Evolutionary conservation across 2,113 vertebrate genomes (phyloP).

Genomic region (Nothoprocta perdicaria): DNA sequence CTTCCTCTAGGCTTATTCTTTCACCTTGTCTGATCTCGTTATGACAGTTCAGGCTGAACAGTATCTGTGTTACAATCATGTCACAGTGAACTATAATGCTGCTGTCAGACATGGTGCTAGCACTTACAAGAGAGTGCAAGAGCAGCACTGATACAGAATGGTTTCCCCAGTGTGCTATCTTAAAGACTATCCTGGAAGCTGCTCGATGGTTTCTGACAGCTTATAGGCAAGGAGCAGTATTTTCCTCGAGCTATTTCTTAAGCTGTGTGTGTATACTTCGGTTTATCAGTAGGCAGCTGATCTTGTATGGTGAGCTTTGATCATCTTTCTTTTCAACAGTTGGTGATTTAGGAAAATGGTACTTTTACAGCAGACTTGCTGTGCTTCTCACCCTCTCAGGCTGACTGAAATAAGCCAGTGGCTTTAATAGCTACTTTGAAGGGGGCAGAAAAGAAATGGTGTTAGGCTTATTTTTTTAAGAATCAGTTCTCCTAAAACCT

Average conservation of each 20-base stretch:
- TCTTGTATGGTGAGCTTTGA: neutral
- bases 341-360: neutral
- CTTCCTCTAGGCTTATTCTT: neutral
- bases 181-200: neutral
- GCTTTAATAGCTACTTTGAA: neutral
- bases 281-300: neutral
- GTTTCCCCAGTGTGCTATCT: accelerated
- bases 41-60: neutral
- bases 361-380: neutral
- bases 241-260: neutral
- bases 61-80: accelerated
- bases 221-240: neutral
- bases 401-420: neutral
- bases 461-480: neutral
- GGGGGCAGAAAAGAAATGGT: neutral
- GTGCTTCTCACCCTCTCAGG: neutral
- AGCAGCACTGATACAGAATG: neutral
- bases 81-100: neutral
- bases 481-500: neutral
- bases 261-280: neutral
- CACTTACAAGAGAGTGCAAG: neutral
- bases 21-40: neutral
- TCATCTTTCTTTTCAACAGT: neutral
- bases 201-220: accelerated
- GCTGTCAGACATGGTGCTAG: neutral